These are phyloP conservation scores for Phoxinus phoxinus DNA, from an alignment of 2,113 vertebrate species.

Conservation along the genomic window DNA sequence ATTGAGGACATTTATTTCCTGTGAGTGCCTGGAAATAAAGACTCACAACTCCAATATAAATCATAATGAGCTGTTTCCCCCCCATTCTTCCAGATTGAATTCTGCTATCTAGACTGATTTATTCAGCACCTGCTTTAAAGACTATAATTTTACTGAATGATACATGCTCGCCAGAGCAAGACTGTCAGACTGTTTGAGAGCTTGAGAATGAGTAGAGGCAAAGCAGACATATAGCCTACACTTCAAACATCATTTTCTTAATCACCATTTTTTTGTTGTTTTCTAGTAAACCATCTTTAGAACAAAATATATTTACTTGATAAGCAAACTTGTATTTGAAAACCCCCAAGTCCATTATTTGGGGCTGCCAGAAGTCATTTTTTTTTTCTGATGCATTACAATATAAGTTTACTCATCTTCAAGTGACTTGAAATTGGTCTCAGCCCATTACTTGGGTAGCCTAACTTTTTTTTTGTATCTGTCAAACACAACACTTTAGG, in stretches of 20 bases:
- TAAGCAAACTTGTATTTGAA: background rate
- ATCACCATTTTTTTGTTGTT: background rate
- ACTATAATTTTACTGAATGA: conserved; percentile 52
- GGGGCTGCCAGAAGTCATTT: too few relatives aligned
- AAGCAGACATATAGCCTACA: conserved; percentile 43
- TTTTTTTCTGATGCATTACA: background rate
- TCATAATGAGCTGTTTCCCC: conserved; percentile 32
- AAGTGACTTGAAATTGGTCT: conserved; percentile 64
- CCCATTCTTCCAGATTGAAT: conserved; percentile 47
- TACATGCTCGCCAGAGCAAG: conserved; percentile 44
- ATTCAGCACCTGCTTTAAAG: conserved; percentile 51
- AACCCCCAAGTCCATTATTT: too few relatives aligned
- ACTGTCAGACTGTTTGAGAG: conserved; percentile 34
- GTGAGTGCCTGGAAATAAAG: conserved; percentile 52
- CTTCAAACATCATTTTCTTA: conserved; percentile 41
- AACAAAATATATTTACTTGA: background rate
- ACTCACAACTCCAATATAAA: conserved; percentile 31
- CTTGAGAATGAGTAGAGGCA: conserved; percentile 46
- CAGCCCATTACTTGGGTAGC: conserved; percentile 48
- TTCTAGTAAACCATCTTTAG: conserved; percentile 43
- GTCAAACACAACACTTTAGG: conserved; percentile 14
- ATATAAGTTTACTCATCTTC: conserved; percentile 37
- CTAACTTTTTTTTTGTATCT: conserved; percentile 61
- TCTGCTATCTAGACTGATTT: conserved; percentile 52
- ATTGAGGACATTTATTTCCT: conserved; percentile 48